Conservation (phyloP, 2,797 vertebrate species). For the Gambusia yucatana region DNA sequence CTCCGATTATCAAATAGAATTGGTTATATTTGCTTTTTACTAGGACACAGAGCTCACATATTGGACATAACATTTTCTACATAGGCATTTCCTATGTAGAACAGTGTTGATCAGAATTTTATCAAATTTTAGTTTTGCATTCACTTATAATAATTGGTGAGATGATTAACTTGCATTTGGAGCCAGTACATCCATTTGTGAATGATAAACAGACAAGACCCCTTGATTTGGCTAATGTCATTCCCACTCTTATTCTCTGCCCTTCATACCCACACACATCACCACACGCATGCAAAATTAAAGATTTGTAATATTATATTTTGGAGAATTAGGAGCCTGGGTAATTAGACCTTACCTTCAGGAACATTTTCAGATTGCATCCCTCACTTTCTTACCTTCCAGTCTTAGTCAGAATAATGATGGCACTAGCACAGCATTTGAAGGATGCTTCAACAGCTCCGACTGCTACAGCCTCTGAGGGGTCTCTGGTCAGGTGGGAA, state of each 20-base stretch:
- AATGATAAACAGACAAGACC: slow-evolving; percentile 8
- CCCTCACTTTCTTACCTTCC: slow-evolving; percentile 88
- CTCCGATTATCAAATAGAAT: background rate
- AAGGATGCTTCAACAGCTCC: slow-evolving; percentile 97
- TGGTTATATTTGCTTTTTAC: background rate
- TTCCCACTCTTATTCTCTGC: slow-evolving; percentile 15
- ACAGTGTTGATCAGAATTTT: background rate
- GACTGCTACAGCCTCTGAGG: slow-evolving; percentile 92
- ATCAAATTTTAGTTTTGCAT: background rate
- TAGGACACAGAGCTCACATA: background rate
- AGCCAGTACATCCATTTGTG: background rate
- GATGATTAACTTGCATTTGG: background rate
- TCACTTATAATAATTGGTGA: too few species aligned
- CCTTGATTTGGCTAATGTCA: slow-evolving; percentile 6
- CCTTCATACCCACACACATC: slow-evolving; percentile 11
- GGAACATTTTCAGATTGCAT: background rate
- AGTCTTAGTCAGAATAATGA: slow-evolving; percentile 96
- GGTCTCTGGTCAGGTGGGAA: slow-evolving; percentile 90
- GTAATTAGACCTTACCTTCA: slow-evolving; percentile 53
- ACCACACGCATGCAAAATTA: slow-evolving; percentile 9
- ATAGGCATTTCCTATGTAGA: background rate
- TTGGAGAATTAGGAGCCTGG: background rate
- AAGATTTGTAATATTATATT: background rate
- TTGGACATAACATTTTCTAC: background rate
- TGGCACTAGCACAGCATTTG: slow-evolving; percentile 95